These are phyloP conservation scores for Zeuzera pyrina DNA, from an alignment of 2,888 invertebrate genomes.

Conservation along the genomic window DNA sequence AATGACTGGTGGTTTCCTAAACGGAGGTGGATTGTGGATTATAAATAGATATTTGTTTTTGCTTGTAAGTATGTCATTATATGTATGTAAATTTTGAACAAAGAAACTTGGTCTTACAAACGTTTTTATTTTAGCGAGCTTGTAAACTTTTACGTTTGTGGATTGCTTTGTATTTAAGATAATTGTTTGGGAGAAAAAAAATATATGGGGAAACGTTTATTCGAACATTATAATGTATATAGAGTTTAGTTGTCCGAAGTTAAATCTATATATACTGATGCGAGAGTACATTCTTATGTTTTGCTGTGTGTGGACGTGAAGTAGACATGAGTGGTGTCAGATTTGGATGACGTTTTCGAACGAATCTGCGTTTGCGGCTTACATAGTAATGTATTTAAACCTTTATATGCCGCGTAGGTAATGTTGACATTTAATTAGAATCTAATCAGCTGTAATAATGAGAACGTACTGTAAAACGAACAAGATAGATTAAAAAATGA, in stretches of 20 bases:
- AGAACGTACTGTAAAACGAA: no score
- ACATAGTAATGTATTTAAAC: no score
- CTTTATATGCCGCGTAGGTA: neutral
- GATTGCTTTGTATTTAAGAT: slow-evolving; percentile 35
- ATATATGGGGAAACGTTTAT: slow-evolving; percentile 30
- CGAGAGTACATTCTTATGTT: slow-evolving; percentile 36
- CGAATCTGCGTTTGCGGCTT: slow-evolving; percentile 17
- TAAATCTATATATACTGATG: slow-evolving; percentile 63
- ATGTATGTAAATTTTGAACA: slow-evolving; percentile 69
- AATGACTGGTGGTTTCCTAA: slow-evolving; percentile 28
- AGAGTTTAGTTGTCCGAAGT: slow-evolving; percentile 63
- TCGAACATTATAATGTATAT: slow-evolving; percentile 55
- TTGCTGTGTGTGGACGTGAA: slow-evolving; percentile 39
- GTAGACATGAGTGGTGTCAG: slow-evolving; percentile 34
- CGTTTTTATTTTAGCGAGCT: slow-evolving; percentile 45
- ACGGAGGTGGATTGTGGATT: slow-evolving; percentile 33
- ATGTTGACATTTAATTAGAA: no score
- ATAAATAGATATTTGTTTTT: slow-evolving; percentile 39
- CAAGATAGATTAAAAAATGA: neutral
- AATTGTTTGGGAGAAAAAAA: slow-evolving; percentile 23
- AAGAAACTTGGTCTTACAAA: slow-evolving; percentile 33
- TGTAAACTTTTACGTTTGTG: slow-evolving; percentile 51
- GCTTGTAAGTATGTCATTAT: slow-evolving; percentile 62
- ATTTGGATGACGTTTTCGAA: slow-evolving; percentile 37
- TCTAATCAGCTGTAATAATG: no score